Evolutionary conservation across 37 sponge, comb jelly and placozoan species (phyloP).

Genomic region (Beroe forskalii): DNA sequence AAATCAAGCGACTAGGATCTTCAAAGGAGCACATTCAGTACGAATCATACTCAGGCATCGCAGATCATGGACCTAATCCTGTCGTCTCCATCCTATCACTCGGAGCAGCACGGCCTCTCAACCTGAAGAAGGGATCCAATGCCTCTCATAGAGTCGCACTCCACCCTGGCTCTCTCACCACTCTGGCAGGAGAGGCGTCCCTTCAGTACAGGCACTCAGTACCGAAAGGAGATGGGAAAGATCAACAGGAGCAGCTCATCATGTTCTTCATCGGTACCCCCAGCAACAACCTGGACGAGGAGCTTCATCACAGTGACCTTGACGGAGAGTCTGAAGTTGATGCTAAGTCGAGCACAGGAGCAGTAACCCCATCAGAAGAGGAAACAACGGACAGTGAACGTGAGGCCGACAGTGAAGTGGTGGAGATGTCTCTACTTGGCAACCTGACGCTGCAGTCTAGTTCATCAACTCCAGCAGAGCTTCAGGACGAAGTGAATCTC

Average conservation of each 20-base stretch:
- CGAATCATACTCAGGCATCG: not conserved
- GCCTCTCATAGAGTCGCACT: not conserved
- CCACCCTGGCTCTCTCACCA: not conserved
- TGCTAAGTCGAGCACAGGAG: not conserved
- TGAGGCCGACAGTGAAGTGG: not conserved
- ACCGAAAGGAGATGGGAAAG: not conserved
- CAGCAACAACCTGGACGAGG: not conserved
- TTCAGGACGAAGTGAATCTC: not conserved
- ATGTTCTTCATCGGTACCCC: not conserved
- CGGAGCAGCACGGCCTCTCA: not conserved
- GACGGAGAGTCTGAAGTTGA: not conserved
- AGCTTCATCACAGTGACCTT: not conserved
- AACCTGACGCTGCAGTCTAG: not conserved
- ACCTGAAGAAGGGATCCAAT: not conserved
- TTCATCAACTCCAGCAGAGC: not conserved
- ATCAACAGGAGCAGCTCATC: not conserved
- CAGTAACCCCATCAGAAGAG: not conserved
- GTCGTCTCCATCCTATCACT: slow-evolving; percentile 1
- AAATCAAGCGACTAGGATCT: not conserved
- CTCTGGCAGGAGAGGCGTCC: not conserved
- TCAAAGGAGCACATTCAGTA: not conserved
- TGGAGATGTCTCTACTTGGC: not conserved
- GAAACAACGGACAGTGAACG: not conserved
- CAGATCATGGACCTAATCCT: not conserved
- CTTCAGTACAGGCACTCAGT: not conserved